Percentiles rank a stretch among this genome's conserved stretches.
phyloP scores from a whole-genome alignment of 2,888 invertebrate genomes.

The Sialis lutaria region DNA sequence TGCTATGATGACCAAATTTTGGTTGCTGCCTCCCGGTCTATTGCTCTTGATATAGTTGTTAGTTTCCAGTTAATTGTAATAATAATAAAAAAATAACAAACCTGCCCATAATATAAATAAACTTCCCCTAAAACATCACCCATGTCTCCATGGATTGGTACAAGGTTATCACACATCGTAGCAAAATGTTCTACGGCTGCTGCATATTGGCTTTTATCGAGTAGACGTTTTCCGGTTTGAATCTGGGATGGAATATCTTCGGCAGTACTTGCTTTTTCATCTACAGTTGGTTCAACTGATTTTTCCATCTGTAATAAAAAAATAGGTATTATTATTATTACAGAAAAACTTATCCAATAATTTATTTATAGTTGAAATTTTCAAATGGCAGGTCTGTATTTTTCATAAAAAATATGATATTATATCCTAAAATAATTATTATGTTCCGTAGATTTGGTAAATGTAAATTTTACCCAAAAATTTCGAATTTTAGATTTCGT shows the following conservation, averaged over 20 bases:
- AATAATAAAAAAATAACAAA: neutral
- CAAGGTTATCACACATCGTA: slow-evolving; percentile 52
- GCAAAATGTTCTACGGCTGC: slow-evolving; percentile 58
- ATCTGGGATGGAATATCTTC: slow-evolving; percentile 39
- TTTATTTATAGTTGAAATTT: no score
- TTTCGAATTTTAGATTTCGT: no score
- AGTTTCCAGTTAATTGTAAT: no score
- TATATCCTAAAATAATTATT: no score
- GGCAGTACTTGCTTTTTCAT: slow-evolving; percentile 12
- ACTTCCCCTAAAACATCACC: slow-evolving; percentile 80
- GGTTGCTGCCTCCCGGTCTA: no score
- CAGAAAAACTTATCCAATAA: neutral
- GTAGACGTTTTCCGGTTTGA: slow-evolving; percentile 58
- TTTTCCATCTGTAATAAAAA: slow-evolving; percentile 31
- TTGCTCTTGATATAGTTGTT: no score
- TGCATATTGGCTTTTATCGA: slow-evolving; percentile 57
- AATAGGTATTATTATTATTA: slow-evolving; percentile 4
- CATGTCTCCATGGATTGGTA: slow-evolving; percentile 59
- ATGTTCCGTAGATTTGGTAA: no score
- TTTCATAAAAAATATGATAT: no score
- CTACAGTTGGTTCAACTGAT: no score
- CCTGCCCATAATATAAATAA: slow-evolving; percentile 60
- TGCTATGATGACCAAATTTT: no score
- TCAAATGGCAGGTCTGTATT: no score
- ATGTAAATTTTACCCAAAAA: no score